Evolutionary conservation across 2,888 invertebrate genomes (phyloP).

Genomic region (Drosophila neotestacea): DNA sequence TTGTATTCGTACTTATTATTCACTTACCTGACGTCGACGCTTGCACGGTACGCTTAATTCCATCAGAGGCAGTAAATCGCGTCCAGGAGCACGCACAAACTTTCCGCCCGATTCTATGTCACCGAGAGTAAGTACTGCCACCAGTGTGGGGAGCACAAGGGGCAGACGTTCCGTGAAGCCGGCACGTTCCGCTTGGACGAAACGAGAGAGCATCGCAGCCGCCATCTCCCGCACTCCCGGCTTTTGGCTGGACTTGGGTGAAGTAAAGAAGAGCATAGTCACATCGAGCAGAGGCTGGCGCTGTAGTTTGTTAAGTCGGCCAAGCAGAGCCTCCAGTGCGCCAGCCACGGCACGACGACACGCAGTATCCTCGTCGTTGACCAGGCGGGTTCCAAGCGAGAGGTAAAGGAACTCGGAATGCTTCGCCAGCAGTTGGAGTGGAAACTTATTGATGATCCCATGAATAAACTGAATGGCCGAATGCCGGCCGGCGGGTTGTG

Average conservation of each 20-base stretch:
- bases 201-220: slow-evolving; percentile 92
- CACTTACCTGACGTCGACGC: slow-evolving; percentile 46
- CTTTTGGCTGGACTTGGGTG: slow-evolving; percentile 87
- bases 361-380: slow-evolving; percentile 92
- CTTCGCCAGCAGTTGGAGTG: slow-evolving; percentile 84
- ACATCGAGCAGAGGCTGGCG: slow-evolving; percentile 90
- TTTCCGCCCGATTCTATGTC: slow-evolving; percentile 86
- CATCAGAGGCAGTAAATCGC: slow-evolving; percentile 34
- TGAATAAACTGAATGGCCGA: slow-evolving; percentile 95
- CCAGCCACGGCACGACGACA: slow-evolving; percentile 91
- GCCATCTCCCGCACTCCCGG: slow-evolving; percentile 90
- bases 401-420: slow-evolving; percentile 89
- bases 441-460: slow-evolving; percentile 91
- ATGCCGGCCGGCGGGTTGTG: slow-evolving; percentile 92
- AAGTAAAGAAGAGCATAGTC: slow-evolving; percentile 88
- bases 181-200: slow-evolving; percentile 91
- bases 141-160: slow-evolving; percentile 87
- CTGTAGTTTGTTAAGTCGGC: slow-evolving; percentile 86
- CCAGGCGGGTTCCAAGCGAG: slow-evolving; percentile 90
- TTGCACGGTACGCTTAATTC: slow-evolving; percentile 19
- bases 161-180: slow-evolving; percentile 89
- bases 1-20: not conserved
- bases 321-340: slow-evolving; percentile 90
- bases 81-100: slow-evolving; percentile 87
- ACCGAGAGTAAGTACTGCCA: slow-evolving; percentile 86